Percentiles rank a stretch among this genome's conserved stretches.
phyloP scores from a whole-genome alignment of 2,113 vertebrate genomes.

The Salminus brasiliensis region DNA sequence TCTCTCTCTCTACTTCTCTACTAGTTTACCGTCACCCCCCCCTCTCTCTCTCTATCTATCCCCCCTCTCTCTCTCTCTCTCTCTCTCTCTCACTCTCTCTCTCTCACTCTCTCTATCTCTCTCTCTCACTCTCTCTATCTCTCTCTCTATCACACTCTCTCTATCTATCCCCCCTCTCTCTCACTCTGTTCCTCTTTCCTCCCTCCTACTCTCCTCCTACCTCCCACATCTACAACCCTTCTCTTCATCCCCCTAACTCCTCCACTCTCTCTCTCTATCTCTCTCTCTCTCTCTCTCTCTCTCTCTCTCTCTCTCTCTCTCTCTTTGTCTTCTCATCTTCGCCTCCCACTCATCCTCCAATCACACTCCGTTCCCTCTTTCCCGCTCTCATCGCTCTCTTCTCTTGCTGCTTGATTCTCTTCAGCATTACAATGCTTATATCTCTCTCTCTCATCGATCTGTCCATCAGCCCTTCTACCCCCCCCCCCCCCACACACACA shows the following conservation, averaged over 20 bases:
- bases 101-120: constrained; percentile 29
- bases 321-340: constrained; percentile 5
- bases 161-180: too few relatives aligned
- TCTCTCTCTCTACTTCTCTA: background rate
- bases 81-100: background rate
- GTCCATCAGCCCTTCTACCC: constrained; percentile 7
- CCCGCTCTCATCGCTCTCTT: constrained; percentile 4
- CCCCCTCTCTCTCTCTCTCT: background rate
- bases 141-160: background rate
- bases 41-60: constrained; percentile 38
- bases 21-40: too few relatives aligned
- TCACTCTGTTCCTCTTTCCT: background rate
- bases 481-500: background rate
- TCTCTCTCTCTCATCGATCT: constrained; percentile 13
- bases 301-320: constrained; percentile 9
- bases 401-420: constrained; percentile 21
- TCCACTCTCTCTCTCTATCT: background rate
- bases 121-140: constrained; percentile 51
- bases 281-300: background rate
- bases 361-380: constrained; percentile 13
- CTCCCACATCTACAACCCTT: background rate
- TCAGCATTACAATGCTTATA: constrained; percentile 21
- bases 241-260: constrained; percentile 45
- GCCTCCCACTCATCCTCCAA: constrained; percentile 42
- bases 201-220: background rate